Conservation (phyloP, 2,888 invertebrate genomes). For the Papilio demoleus region DNA sequence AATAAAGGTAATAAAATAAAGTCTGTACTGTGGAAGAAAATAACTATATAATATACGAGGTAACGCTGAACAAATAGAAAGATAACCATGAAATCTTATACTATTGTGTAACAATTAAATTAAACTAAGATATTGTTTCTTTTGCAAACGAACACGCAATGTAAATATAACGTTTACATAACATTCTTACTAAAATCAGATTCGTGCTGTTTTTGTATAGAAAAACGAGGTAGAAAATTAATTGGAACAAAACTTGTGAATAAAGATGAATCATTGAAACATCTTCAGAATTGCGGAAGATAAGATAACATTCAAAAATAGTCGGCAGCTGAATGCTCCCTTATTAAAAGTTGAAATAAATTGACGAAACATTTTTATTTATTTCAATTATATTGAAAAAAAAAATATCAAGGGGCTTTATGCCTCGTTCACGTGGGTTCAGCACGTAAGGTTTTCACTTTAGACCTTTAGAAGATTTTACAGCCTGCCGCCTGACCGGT, state of each 20-base stretch:
- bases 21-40: too few relatives aligned
- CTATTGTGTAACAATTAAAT: not conserved
- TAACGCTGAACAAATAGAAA: too few relatives aligned
- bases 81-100: too few relatives aligned
- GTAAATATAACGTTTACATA: not conserved
- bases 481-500: too few relatives aligned
- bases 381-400: slow-evolving; percentile 42
- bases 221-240: not conserved
- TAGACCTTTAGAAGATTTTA: too few relatives aligned
- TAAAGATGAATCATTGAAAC: slow-evolving; percentile 7
- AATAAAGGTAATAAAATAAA: too few relatives aligned
- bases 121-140: not conserved
- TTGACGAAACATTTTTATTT: slow-evolving; percentile 7
- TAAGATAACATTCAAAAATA: slow-evolving; percentile 11
- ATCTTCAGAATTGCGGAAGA: not conserved
- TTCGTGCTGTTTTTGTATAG: not conserved
- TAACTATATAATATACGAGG: too few relatives aligned
- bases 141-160: not conserved
- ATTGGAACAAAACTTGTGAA: slow-evolving; percentile 7
- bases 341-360: not conserved
- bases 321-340: not conserved
- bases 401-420: not conserved
- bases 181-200: too few relatives aligned
- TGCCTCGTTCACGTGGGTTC: too few relatives aligned
- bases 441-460: too few relatives aligned